Base-by-base conservation (phyloP, 2,113 vertebrate genomes). In the Chiloscyllium plagiosum region DNA sequence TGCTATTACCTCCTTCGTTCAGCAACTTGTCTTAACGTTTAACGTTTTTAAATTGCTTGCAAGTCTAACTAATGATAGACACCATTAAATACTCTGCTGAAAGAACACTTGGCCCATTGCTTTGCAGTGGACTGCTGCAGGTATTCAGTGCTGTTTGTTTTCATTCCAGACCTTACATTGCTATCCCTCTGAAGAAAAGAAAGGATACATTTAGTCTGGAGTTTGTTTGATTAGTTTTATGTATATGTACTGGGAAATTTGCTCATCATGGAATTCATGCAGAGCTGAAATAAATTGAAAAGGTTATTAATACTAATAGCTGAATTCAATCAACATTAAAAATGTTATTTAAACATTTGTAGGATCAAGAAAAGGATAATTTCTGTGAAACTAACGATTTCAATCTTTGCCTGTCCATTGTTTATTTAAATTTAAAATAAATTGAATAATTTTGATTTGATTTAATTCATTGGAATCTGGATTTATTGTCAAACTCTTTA, bases 401-500 rank as follows among this genome's bases (percentile, higher is more conserved):
- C 68, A 95, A 66, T 93, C 33, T 93, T 93, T 93, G 61, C 17
- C 33, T 37, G 89, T n/a, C 61, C 22, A 66, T 66, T 93, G 94
- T 95, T 76, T 95, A 76, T 95, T 87, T 86, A 17, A 47, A 37
- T 52, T 24, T 52, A 6, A 52, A 95, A 24, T 2, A 95, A 94
- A 72, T 69, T 95, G 94, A 95, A 95, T 95, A 95, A 95, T 95
- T 95, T 95, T 95, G 66, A 26, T 33, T 50, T 42, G 22, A 95
- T 95, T 95, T 72, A 95, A 95, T 95, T 95, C 94, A 72, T 70
- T 95, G 70, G 93, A 68, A 95, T 95, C 26, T 29, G 94, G 42
- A 68, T 95, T 95, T 72, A 95, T 95, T 95, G 94, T 95, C 94
- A 95, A 95, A 95, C 37, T 42, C 68, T 95, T 95, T 95, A 70